Evolutionary conservation across 2,113 vertebrate genomes (phyloP), one percentile per base, ranked within the genome.

Genomic region (Orycteropus afer): DNA sequence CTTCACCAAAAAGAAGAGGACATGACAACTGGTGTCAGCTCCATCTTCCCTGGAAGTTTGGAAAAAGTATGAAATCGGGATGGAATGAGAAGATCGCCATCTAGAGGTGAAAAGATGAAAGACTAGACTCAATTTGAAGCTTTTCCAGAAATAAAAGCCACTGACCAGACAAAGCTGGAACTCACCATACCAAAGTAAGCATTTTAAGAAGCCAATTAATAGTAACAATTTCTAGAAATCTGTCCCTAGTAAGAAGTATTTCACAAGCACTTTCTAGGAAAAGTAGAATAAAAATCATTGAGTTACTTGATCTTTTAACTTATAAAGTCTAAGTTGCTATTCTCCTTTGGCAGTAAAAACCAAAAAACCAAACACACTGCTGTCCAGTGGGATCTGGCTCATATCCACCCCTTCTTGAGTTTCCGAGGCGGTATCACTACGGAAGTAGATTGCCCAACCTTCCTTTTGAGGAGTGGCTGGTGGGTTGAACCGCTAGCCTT

Each of bases 1-100:
- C 23, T 57, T 93, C 47, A 42, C 11, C 3, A 37, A 69, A 74
- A 93, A 59, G 53, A 71, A 61, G 40, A 82, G 47, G 8, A 3
- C 17, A 29, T 63, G 86, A 18, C 53, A 18, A n/a, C 81, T 59
- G 55, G 22, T 2, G 29, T 42, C 40, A 79, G 14, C 13, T 13
- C 17, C 45, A 83, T 27, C 49, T 45, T 73, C 87, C 25, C 34
- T 2, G 34, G 69, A 45, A 3, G 32, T 85, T 89, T 80, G 89
- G 86, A 45, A 73, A 55, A 80, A 18, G 25, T n/a, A 7, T 40
- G 73, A 40, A 83, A 87, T 83, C 47, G 55, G 25, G 67, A 5
- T n/a, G 63, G 71, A 92, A 91, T 89, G 96, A 63, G 81, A 96
- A 94, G 61, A 89, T 86, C 90, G 37, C 91, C 95, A 90, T 89